Evolutionary conservation across 1,140 invertebrate genomes (phyloP), one percentile per base, ranked within the genome.

Genomic region (Prorops nasuta): DNA sequence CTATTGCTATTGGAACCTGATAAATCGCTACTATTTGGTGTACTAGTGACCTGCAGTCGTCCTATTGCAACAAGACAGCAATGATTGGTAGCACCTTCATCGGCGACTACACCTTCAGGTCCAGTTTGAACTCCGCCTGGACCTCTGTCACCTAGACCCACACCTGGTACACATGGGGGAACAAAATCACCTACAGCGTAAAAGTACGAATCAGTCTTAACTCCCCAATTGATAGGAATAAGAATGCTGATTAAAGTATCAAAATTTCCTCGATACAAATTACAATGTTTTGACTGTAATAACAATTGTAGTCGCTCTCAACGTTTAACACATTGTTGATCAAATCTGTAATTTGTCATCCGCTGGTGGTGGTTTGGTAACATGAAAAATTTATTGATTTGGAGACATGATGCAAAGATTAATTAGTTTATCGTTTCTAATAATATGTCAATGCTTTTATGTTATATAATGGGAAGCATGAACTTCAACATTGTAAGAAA

Each of bases 11-110:
- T 92, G 34, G 90, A 88, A 45, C 88, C 87, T 51, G 88, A 82
- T 64, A 96, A 81, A 72, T 98, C 95, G 54, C 86, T 88, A 37
- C 89, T 91, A 74, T 93, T 96, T 7, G 96, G 94, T 21, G 93
- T 94, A 45, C 93, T 97, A 32, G 95, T 98, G 22, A 99, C 94
- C 81, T 96, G 88, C 32, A 99, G 81, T 43, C 97, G 83, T 36
- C 96, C 98, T 69, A 99, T 99, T 44, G 95, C 97, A 15, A 99
- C 96, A 34, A 99, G 82, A 76, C 97, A 99, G 76, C 93, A 97
- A 74, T 97, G 92, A 18, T 89, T 89, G 20, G 84, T 81, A 1
- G 56, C 60, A 48, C 80, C 83, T 47, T 94, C 90, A 36, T 94
- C 92, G 43, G 89, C 86, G 3, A 85, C 81, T 10, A 88, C 86